Conservation (phyloP, 2,113 vertebrate species). For the Steatornis caripensis region DNA sequence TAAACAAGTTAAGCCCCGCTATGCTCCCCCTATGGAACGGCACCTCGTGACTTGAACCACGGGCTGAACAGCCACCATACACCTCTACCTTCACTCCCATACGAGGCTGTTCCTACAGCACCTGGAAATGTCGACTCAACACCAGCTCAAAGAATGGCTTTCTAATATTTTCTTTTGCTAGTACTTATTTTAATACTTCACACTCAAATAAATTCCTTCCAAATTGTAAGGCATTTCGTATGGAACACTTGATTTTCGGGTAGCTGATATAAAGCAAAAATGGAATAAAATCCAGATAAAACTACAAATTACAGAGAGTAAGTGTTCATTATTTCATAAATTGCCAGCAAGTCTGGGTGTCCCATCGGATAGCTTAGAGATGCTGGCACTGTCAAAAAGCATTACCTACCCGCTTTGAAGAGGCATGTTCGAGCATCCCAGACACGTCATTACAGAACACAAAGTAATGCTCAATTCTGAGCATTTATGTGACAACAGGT, state of each 20-base stretch:
- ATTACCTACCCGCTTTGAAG: no score
- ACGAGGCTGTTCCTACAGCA: neutral
- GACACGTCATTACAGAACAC: neutral
- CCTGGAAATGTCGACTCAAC: neutral
- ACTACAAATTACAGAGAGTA: neutral
- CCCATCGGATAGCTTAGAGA: neutral
- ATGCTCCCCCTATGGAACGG: neutral
- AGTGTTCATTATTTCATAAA: neutral
- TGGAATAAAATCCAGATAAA: neutral
- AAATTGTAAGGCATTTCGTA: neutral
- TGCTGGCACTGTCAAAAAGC: rapidly evolving
- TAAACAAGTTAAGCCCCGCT: neutral
- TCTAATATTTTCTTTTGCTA: neutral
- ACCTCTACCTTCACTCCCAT: neutral
- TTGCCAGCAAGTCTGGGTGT: neutral
- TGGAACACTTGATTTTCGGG: neutral
- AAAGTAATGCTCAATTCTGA: neutral
- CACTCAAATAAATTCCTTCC: neutral
- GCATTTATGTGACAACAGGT: neutral
- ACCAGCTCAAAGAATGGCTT: neutral
- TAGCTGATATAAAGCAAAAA: neutral
- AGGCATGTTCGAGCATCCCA: neutral
- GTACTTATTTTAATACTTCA: neutral
- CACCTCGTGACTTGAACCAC: neutral
- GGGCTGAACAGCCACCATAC: neutral